Conservation (phyloP, 2,113 vertebrate species). For the Herpetotheres cachinnans region DNA sequence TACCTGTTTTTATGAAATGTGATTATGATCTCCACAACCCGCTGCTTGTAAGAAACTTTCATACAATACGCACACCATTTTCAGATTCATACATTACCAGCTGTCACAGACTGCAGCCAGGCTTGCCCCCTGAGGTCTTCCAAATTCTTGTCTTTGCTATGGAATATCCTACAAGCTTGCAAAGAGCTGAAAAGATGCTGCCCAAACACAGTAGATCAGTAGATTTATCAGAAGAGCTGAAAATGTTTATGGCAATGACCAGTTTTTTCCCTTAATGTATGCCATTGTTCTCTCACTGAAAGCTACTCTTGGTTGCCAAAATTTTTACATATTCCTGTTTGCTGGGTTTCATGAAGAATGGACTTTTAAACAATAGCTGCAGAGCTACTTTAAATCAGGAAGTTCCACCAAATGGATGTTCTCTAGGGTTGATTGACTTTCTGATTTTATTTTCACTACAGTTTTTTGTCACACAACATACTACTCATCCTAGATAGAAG, state of each 20-base stretch:
- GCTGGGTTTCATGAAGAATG: not conserved
- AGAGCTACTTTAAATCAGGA: not conserved
- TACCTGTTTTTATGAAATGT: not conserved
- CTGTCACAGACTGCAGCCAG: not conserved
- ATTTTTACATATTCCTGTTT: not conserved
- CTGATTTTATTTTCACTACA: not conserved
- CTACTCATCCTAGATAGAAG: not conserved
- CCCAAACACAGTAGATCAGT: not conserved
- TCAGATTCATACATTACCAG: not conserved
- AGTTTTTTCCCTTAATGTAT: not conserved
- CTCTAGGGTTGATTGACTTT: not conserved
- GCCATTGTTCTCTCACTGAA: not conserved
- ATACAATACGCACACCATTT: not conserved
- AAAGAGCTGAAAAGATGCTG: conserved; percentile 5
- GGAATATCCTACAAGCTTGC: not conserved
- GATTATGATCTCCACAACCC: not conserved
- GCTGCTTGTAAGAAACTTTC: not conserved
- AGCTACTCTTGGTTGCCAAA: not conserved
- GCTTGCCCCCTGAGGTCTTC: not conserved
- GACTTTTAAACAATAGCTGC: not conserved
- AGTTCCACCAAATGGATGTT: not conserved
- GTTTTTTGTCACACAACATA: not conserved
- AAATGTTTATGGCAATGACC: not conserved
- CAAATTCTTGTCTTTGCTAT: conserved; percentile 6
- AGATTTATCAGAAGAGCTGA: conserved; percentile 15